Evolutionary conservation across 2,113 vertebrate species (phyloP), one percentile per base, ranked within the genome.

Genomic region (Deroptyus accipitrinus): DNA sequence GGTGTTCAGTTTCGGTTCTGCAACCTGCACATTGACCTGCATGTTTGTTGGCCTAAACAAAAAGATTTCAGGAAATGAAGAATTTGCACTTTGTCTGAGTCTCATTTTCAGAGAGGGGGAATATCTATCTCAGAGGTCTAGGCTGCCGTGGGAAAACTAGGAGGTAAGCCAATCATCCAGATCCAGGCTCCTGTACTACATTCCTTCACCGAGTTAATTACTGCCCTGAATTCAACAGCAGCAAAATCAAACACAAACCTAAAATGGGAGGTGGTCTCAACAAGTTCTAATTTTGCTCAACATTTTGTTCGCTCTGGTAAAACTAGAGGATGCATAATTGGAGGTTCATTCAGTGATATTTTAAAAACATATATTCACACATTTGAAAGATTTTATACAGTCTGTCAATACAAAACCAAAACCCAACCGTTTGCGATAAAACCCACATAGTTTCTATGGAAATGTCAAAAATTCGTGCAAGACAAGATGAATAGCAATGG

Each of bases 1-100:
- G 82, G 88, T 92, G 49, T 94, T 76, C 42, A 13, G 70, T 95
- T 93, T 88, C 85, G 0, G 75, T 57, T 90, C 92, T 79, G 82
- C 94, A 94, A 92, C 94, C 94, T 88, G 82, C 70, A 55, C 0
- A 0, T 27, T 97, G 94, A 96, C 95, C 96, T 86, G 79, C 88
- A 24, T 96, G 96, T 96, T 95, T 95, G 92, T 92, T 90, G 85
- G 88, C 49, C 85, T 86, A 90, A 95, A 95, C 92, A 90, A 92
- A 1, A 23, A 86, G 85, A 80, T 76, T 90, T 92, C 82, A 93
- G 95, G 88, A 95, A 94, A 97, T 83, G 6, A 93, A 78, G 82
- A 17, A 51, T 77, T 80, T 77, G 68, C 79, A 69, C 55, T 92
- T 67, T 80, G 74, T 57, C 48, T 0, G 0, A 69, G 49, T 35